These are phyloP conservation scores for Strigops habroptila DNA, from an alignment of 2,113 vertebrate genomes.

Conservation along the genomic window DNA sequence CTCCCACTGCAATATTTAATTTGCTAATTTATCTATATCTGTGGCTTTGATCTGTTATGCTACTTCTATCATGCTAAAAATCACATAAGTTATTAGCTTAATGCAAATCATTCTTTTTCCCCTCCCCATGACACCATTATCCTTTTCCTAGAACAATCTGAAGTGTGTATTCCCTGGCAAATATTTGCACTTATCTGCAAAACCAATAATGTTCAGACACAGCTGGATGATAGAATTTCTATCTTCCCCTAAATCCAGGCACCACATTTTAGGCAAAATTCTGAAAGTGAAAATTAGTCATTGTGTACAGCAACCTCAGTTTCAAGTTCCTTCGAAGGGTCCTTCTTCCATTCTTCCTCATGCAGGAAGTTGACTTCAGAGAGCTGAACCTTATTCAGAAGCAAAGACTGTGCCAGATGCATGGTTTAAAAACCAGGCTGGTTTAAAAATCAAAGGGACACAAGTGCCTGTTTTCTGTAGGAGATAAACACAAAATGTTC, in stretches of 20 bases:
- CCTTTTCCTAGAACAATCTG: background rate
- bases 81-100: background rate
- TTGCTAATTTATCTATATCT: background rate
- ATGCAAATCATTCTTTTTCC: background rate
- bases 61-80: background rate
- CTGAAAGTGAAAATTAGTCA: background rate
- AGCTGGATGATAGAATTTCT: background rate
- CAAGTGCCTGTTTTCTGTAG: background rate
- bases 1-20: background rate
- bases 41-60: background rate
- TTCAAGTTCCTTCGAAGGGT: background rate
- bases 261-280: background rate
- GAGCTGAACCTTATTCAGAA: background rate
- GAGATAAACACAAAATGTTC: background rate
- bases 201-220: background rate
- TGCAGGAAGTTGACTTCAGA: background rate
- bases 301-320: background rate
- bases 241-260: background rate
- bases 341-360: background rate
- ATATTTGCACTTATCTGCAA: background rate
- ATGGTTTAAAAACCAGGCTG: background rate
- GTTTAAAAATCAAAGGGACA: constrained; percentile 27
- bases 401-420: background rate
- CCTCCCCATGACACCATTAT: background rate
- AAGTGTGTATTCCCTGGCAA: background rate